Base-by-base conservation (phyloP, 2,113 vertebrate genomes). In the Anhinga anhinga region DNA sequence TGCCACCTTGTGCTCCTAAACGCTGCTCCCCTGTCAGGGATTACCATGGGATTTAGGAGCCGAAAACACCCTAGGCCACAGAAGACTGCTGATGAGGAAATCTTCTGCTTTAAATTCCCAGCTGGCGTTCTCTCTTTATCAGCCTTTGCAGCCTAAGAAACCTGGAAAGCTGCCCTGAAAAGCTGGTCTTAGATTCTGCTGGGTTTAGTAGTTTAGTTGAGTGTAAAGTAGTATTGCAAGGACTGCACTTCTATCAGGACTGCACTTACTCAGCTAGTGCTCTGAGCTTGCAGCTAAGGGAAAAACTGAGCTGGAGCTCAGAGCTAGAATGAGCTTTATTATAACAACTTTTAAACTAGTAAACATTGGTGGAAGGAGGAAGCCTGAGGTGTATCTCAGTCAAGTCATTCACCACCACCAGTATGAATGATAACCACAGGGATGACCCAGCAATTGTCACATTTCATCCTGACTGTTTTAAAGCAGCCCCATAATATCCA, bases 381-480 rank as follows among this genome's bases (percentile, higher is more conserved):
- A 85, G 84, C 87, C 87, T 93, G 93, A 61, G 82, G 93, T 93
- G 53, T 70, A 80, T 69, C 90, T 87, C 4, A 87, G 87, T 95
- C 82, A 85, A 85, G 73, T 76, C 61, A 74, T 94, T 95, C 74
- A 45, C 56, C 62, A 82, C 70, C 70, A 56, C 49, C 84, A 42
- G 6, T 77, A 58, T 93, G 93, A 96, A 85, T 90, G 84, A 91
- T 93, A 94, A 96, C 93, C 87, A 88, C 66, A 53, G 61, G 77
- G 82, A 94, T 93, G 90, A 85, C 87, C 92, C 67, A 58, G 92
- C 66, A 91, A 26, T 69, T 62, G 87, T 73, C 74, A 93, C 96
- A 94, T 97, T 96, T 96, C 92, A 94, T 94, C 58, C 74, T 94
- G 95, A 89, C 92, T 85, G 87, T 77, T 96, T 96, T 90, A 96